Evolutionary conservation across 2,113 vertebrate genomes (phyloP), one percentile per base, ranked within the genome.

Genomic region (Trinectes maculatus): DNA sequence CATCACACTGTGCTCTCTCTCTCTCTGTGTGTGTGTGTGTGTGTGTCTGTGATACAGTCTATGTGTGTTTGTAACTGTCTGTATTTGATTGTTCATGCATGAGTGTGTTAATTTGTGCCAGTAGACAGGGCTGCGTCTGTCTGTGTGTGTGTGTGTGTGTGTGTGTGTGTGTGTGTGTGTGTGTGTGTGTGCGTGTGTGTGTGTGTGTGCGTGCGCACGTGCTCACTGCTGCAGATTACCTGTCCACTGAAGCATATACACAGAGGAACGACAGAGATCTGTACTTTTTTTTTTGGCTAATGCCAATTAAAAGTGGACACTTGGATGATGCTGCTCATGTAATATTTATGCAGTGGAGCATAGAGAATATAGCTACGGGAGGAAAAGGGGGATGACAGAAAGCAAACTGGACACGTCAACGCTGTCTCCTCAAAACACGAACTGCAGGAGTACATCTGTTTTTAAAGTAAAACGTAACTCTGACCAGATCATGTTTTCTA

Each of bases 201-300:
- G 22, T 39, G n/a, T 40, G 1, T 56, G 36, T 63, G 60, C 55
- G 55, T 70, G 59, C 59, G 63, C 42, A 55, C n/a, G n/a, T n/a
- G 43, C 9, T 54, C 22, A 16, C 53, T 36, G 44, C 39, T 43
- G 49, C 62, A 74, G 61, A 46, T 79, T 26, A 79, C 68, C 62
- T 65, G 48, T 56, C 49, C 43, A 53, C 42, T 52, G 61, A 74
- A 39, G 60, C 73, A 53, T 1, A 34, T 52, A 63, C 55, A 44
- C 28, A 26, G 42, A 60, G 15, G 46, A 12, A 61, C 60, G 19
- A 48, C n/a, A 63, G 21, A 52, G 22, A 58, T 57, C 18, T 3
- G 19, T 57, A 5, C n/a, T n/a, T n/a, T n/a, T n/a, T n/a, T n/a
- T n/a, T n/a, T n/a, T n/a, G n/a, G n/a, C n/a, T n/a, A n/a, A n/a